These are phyloP conservation scores for Lepidochrysops patricia DNA, from an alignment of 2,888 invertebrate species.

Conservation along the genomic window DNA sequence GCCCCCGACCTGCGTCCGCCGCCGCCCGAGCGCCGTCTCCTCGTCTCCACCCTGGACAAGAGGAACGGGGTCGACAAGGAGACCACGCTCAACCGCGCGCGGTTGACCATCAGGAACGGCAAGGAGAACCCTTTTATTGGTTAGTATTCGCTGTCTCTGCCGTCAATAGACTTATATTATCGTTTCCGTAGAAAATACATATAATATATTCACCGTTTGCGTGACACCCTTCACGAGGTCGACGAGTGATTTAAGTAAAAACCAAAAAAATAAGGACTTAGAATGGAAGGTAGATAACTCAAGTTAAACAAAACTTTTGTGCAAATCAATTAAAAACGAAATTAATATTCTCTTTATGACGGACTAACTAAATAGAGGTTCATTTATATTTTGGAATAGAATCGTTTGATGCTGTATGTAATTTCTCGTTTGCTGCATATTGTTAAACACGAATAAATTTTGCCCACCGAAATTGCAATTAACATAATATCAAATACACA, in stretches of 20 bases:
- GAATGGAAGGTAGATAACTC: too few species aligned
- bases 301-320: too few species aligned
- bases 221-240: too few species aligned
- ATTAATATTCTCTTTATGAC: background rate
- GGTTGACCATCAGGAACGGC: slow-evolving; percentile 62
- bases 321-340: too few species aligned
- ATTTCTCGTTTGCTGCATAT: background rate
- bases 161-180: too few species aligned
- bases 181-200: too few species aligned
- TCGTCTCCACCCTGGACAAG: slow-evolving; percentile 61
- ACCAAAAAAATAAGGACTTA: too few species aligned
- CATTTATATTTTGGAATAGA: background rate
- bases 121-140: slow-evolving; percentile 68
- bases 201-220: too few species aligned
- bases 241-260: too few species aligned
- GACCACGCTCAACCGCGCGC: slow-evolving; percentile 54
- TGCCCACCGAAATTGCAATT: background rate
- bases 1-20: slow-evolving; percentile 50
- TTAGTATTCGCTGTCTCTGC: too few species aligned
- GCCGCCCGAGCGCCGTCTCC: slow-evolving; percentile 59
- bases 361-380: background rate
- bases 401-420: background rate
- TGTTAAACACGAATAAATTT: background rate
- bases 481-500: background rate
- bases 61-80: slow-evolving; percentile 66